Evolutionary conservation across 2,113 vertebrate species (phyloP), one percentile per base, ranked within the genome.

Genomic region (Elephantulus edwardii): DNA sequence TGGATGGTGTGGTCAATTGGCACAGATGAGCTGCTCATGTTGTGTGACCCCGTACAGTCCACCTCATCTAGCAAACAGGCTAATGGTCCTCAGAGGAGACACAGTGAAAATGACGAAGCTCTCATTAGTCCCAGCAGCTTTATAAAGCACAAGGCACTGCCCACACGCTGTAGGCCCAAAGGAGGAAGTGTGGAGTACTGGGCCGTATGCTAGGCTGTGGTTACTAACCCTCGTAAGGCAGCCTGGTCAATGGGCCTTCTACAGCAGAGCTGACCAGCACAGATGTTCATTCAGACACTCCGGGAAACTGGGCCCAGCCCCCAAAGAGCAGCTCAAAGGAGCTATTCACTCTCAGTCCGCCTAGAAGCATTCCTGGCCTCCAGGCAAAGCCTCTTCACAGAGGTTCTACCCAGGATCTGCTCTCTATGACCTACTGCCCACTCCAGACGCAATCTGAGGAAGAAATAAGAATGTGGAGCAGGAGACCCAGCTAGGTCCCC

Each of bases 231-330:
- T 80, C 42, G 88, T 54, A 93, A 94, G 88, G 70, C 79, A 16
- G 56, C 68, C 20, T 48, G 44, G 64, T 93, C 89, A 94, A 72
- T 64, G 78, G 79, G 74, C 35, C 52, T 94, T 52, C 70, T 89
- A n/a, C 24, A 0, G 80, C 66, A 20, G 38, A 81, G 64, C 1
- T 0, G 62, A 48, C 68, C 71, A 76, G 17, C 42, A 90, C 82
- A 96, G 88, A 86, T 85, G 72, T 71, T 88, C 94, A 95, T 93
- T 96, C 93, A 94, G 60, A 33, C 85, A 66, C 80, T 93, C 88
- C 6, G 1, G 79, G 90, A 94, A 95, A 92, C 76, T 64, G 70
- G 62, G 79, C 24, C 38, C 2, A 1, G 46, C 80, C 50, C 54
- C 35, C 24, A 19, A 38, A 86, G 40, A 44, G 66, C 1, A 1